These are phyloP conservation scores for Melitaea athalia DNA, from an alignment of 2,888 invertebrate species.

Conservation along the genomic window DNA sequence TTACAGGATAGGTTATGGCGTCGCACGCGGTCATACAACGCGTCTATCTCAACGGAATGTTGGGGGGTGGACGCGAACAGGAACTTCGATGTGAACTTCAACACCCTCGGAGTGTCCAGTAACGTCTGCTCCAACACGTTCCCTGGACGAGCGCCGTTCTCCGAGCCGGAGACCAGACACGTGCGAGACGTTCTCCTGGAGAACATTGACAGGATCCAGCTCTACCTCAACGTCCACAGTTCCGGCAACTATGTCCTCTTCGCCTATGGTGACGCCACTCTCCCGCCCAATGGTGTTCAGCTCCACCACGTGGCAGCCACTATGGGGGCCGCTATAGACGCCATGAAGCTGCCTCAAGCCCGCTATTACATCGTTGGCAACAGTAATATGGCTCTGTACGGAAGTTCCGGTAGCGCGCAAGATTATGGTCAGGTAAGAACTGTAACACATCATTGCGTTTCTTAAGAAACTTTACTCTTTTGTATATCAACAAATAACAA, in stretches of 20 bases:
- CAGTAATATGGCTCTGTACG: conserved; percentile 53
- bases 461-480: background rate
- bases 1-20: conserved; percentile 58
- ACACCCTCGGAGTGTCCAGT: conserved; percentile 49
- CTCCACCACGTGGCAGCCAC: conserved; percentile 53
- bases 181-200: conserved; percentile 79
- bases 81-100: conserved; percentile 56
- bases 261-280: conserved; percentile 78
- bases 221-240: conserved; percentile 85
- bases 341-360: conserved; percentile 48
- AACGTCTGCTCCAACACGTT: conserved; percentile 82
- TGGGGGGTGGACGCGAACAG: conserved; percentile 58
- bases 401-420: conserved; percentile 57
- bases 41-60: conserved; percentile 46
- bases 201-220: conserved; percentile 47
- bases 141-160: conserved; percentile 82
- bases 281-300: conserved; percentile 47
- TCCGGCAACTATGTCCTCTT: conserved; percentile 85
- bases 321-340: conserved; percentile 60
- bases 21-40: conserved; percentile 51
- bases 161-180: conserved; percentile 83
- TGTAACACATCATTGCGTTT: too few species aligned
- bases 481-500: too few species aligned
- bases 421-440: conserved; percentile 57
- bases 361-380: conserved; percentile 57